phyloP scores from a whole-genome alignment of 2,113 vertebrate genomes.

The Zosterops japonicus region DNA sequence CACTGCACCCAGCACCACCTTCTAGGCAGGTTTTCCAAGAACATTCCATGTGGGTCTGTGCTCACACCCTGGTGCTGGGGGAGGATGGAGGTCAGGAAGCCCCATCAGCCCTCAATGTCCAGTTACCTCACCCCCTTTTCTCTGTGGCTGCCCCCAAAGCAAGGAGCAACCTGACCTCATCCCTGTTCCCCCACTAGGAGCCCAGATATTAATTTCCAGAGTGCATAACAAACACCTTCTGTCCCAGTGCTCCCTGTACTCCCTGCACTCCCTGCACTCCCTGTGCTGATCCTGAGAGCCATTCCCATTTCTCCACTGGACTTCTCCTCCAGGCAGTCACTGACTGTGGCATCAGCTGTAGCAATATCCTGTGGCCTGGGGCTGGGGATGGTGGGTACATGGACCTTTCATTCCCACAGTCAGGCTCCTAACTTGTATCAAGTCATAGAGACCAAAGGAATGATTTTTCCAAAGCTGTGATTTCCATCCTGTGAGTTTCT shows the following conservation, averaged over 20 bases:
- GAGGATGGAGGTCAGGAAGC: not conserved
- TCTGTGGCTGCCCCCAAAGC: not conserved
- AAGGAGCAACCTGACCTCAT: not conserved
- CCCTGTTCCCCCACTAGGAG: not conserved
- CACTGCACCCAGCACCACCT: not conserved
- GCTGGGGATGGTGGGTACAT: rapidly evolving
- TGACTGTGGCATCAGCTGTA: not conserved
- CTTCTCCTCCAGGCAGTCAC: not conserved
- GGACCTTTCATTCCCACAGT: too few relatives aligned
- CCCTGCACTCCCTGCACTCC: not conserved
- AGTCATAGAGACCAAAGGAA: not conserved
- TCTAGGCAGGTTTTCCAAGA: not conserved
- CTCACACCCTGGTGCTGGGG: not conserved
- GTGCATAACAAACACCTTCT: not conserved
- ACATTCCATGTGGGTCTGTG: not conserved
- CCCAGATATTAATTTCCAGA: not conserved
- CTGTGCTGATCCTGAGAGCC: not conserved
- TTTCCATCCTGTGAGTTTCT: not conserved
- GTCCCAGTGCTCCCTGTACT: not conserved
- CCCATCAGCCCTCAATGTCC: not conserved
- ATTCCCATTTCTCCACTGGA: not conserved
- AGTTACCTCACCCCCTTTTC: not conserved
- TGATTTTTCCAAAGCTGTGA: not conserved
- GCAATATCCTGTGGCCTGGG: not conserved
- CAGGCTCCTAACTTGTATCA: not conserved